Evolutionary conservation across 2,113 vertebrate genomes (phyloP), one percentile per base, ranked within the genome.

Genomic region (Octodon degus): DNA sequence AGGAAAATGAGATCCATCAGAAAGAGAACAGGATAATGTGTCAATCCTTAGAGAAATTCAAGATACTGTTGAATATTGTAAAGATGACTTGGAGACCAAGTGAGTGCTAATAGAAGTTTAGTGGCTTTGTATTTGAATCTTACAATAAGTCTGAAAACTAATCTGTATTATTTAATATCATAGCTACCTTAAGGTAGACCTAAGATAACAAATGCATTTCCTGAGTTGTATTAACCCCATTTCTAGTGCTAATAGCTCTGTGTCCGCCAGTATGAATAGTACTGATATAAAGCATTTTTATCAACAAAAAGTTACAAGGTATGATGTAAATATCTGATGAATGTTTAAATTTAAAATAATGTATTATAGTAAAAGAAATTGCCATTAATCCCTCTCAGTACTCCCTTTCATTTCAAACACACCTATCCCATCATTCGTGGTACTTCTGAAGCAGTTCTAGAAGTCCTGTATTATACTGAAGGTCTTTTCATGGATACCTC

Each of bases 71-170:
- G 63, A 65, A 19, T 93, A 0, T 72, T 96, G 22, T 72, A 82
- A 93, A 58, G 47, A 83, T 93, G 70, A 85, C 7, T 85, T 88
- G 32, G n/a, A 86, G 43, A 32, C 47, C 77, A 55, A 96, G 37
- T 65, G 32, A 91, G 3, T 86, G 5, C 74, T 92, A 37, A 92
- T 72, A 88, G 40, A 84, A 74, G 13, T 89, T 89, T 17, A 63
- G n/a, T 93, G 17, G 1, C 32, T 84, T 84, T 86, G 16, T 76
- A 32, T 93, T 70, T 94, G 53, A 93, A 90, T 85, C 37, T 67
- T 91, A 88, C 70, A 55, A 22, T 89, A 74, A 93, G 50, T 19
- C 40, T n/a, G 20, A 90, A 50, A 95, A 53, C 34, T 93, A 4
- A 67, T 30, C n/a, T 92, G 5, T 50, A 50, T 77, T 76, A 6